phyloP scores from a whole-genome alignment of 2,888 invertebrate species.

The Steromphala cineraria region DNA sequence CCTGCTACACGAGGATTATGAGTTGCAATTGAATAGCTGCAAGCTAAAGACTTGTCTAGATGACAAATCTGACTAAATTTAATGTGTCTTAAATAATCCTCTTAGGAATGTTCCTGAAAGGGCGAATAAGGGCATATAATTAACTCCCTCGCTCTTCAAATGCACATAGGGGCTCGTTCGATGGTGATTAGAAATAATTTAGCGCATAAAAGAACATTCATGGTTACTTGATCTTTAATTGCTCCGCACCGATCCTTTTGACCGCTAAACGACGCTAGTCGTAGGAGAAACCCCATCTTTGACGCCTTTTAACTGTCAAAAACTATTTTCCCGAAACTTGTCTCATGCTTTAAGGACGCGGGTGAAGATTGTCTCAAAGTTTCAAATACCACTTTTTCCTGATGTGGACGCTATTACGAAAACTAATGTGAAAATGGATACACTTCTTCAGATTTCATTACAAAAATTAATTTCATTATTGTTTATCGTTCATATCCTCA shows the following conservation, averaged over 20 bases:
- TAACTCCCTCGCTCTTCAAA: conserved; percentile 11
- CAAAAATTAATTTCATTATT: no score
- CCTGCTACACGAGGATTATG: neutral
- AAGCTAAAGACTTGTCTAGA: conserved; percentile 13
- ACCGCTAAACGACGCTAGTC: neutral
- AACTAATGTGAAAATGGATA: no score
- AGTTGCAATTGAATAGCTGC: neutral
- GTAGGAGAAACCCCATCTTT: neutral
- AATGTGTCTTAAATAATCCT: conserved; percentile 20
- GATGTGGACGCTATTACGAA: no score
- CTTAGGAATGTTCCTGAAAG: conserved; percentile 7
- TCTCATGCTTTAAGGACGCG: neutral
- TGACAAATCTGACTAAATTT: conserved; percentile 19
- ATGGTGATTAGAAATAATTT: conserved; percentile 21
- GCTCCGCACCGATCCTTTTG: conserved; percentile 8
- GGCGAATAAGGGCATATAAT: conserved; percentile 15
- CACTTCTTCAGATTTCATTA: no score
- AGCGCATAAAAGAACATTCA: conserved; percentile 20
- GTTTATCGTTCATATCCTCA: no score
- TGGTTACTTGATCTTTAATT: conserved; percentile 16
- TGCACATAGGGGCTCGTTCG: conserved; percentile 15
- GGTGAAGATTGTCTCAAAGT: neutral
- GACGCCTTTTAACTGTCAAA: conserved; percentile 3
- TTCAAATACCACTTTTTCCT: neutral
- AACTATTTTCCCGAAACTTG: conserved; percentile 9